phyloP scores from a whole-genome alignment of 1,140 invertebrate species.

The Archegozetes longisetosus region DNA sequence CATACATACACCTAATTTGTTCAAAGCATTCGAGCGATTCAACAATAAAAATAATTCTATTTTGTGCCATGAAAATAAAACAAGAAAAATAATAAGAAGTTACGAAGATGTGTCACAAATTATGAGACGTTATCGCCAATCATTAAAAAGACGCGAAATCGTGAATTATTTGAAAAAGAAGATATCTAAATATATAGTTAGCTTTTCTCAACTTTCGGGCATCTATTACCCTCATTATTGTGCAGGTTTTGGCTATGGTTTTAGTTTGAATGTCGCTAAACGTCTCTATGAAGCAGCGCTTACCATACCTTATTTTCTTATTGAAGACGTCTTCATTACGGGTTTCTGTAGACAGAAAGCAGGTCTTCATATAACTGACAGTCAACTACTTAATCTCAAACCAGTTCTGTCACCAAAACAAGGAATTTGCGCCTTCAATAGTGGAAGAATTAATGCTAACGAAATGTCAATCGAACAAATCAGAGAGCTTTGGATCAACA shows the following conservation, averaged over 20 bases:
- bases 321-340: conserved; percentile 28
- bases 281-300: conserved; percentile 20
- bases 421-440: conserved; percentile 20
- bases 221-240: conserved; percentile 25
- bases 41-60: conserved; percentile 14
- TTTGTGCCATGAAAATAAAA: conserved; percentile 22
- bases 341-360: conserved; percentile 25
- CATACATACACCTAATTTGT: conserved; percentile 27
- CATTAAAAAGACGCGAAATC: background rate
- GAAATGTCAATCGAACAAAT: conserved; percentile 21
- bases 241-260: conserved; percentile 24
- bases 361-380: conserved; percentile 18
- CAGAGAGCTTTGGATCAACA: conserved; percentile 19
- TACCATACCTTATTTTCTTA: conserved; percentile 23
- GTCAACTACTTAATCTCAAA: conserved; percentile 18
- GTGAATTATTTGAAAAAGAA: background rate
- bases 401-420: conserved; percentile 18
- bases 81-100: conserved; percentile 19
- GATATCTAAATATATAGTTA: conserved; percentile 4
- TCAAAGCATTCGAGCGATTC: conserved; percentile 13
- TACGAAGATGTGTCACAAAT: conserved; percentile 10
- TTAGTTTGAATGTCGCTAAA: conserved; percentile 18
- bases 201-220: background rate
- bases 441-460: conserved; percentile 22
- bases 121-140: too few relatives aligned